A percentile compares a stretch with the other conserved stretches of the same genome.
Evolutionary conservation across 2,888 invertebrate species (phyloP).

Genomic region (Pyrrhosoma nymphula): DNA sequence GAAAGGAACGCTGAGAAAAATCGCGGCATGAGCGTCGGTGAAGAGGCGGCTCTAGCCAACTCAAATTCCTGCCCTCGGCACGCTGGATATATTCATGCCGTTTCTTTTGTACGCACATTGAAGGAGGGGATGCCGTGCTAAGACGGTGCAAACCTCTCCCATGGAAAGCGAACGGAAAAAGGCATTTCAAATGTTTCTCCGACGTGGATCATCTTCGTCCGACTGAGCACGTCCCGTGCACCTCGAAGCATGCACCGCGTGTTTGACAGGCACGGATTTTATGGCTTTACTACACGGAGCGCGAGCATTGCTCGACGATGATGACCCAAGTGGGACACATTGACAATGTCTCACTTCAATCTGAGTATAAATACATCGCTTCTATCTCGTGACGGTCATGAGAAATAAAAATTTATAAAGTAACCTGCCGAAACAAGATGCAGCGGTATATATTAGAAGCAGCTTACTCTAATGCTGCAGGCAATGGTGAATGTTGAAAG

Average conservation of each 20-base stretch:
- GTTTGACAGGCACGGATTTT: neutral
- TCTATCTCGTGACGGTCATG: neutral
- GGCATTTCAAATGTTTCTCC: neutral
- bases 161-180: neutral
- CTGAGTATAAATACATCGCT: neutral
- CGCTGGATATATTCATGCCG: constrained; percentile 31
- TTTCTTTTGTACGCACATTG: constrained; percentile 17
- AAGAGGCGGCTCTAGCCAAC: constrained; percentile 7
- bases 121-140: neutral
- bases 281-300: neutral
- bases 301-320: neutral
- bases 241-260: neutral
- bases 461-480: neutral
- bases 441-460: neutral
- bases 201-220: neutral
- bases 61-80: constrained; percentile 39
- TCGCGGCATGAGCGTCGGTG: constrained; percentile 34
- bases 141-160: neutral
- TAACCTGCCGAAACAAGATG: too few relatives aligned
- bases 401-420: neutral
- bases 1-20: constrained; percentile 48
- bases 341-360: neutral
- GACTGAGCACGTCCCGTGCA: neutral
- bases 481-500: neutral
- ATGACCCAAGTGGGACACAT: neutral